phyloP scores from a whole-genome alignment of 2,113 vertebrate genomes.

The Dryoscopus gambensis region DNA sequence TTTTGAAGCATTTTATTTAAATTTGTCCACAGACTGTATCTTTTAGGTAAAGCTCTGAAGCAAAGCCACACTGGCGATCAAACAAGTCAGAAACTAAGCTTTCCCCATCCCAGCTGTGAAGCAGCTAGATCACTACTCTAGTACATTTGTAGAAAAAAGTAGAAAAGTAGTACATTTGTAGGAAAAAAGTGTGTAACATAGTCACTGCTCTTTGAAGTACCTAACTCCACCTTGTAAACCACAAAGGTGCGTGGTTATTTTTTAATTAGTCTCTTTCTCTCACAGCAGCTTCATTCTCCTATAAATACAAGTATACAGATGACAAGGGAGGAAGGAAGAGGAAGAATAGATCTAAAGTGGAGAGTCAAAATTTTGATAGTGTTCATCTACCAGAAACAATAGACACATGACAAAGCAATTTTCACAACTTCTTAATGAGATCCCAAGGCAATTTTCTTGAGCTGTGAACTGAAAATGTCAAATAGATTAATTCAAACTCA shows the following conservation, averaged over 20 bases:
- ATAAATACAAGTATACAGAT: not conserved
- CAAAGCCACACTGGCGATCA: not conserved
- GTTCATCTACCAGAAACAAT: conserved; percentile 44
- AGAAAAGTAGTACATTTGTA: not conserved
- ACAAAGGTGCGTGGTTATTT: not conserved
- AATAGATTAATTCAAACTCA: conserved; percentile 53
- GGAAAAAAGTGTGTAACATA: not conserved
- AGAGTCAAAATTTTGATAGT: conserved; percentile 43
- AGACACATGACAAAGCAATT: conserved; percentile 67
- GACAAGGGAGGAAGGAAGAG: not conserved
- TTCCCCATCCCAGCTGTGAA: not conserved
- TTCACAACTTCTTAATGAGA: conserved; percentile 67
- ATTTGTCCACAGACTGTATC: not conserved
- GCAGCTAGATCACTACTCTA: not conserved
- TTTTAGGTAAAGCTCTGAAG: not conserved
- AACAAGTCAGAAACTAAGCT: not conserved
- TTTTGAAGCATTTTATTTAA: not conserved
- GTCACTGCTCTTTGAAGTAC: not conserved
- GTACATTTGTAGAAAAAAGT: not conserved
- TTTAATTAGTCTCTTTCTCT: not conserved
- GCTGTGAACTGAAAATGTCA: conserved; percentile 43
- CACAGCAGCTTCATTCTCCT: not conserved
- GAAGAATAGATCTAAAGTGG: not conserved
- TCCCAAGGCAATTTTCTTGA: conserved; percentile 47
- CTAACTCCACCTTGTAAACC: not conserved